Percentiles rank a stretch among this genome's conserved stretches.
Evolutionary conservation across 92 coral and sea anemone genomes (phyloP).

Genomic region (Porites rus): DNA sequence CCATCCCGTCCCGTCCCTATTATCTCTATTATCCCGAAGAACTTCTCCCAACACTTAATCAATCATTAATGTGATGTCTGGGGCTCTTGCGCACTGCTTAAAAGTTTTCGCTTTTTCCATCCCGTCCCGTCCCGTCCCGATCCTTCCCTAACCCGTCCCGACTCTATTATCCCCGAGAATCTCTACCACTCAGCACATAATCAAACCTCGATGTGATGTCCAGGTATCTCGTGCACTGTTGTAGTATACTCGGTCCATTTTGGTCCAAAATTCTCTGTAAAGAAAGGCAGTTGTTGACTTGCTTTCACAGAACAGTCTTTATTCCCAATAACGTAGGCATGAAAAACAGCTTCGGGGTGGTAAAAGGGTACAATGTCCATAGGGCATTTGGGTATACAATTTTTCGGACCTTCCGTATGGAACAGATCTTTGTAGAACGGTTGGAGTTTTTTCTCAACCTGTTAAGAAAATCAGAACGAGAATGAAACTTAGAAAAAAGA

Average conservation of each 20-base stretch:
- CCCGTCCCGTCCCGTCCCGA: too few relatives aligned
- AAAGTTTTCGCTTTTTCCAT: too few relatives aligned
- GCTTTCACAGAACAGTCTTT: constrained; percentile 24
- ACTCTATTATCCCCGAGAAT: too few relatives aligned
- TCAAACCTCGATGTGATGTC: constrained; percentile 90
- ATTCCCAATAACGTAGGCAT: constrained; percentile 39
- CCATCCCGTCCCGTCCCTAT: too few relatives aligned
- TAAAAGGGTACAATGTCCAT: constrained; percentile 48
- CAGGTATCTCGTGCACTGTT: constrained; percentile 88
- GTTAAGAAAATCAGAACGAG: background rate
- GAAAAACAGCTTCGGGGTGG: constrained; percentile 59
- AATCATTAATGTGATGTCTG: too few relatives aligned
- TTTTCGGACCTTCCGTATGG: constrained; percentile 77
- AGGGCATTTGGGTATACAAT: constrained; percentile 65
- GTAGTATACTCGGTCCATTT: constrained; percentile 85
- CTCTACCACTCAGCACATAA: too few relatives aligned
- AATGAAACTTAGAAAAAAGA: background rate
- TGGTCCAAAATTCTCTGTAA: constrained; percentile 86
- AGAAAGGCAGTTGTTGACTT: constrained; percentile 74
- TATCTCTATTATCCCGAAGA: too few relatives aligned
- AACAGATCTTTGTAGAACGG: constrained; percentile 59
- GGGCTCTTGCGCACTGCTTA: too few relatives aligned
- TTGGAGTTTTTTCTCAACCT: constrained; percentile 42
- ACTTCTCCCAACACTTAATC: too few relatives aligned
- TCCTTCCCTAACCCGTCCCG: too few relatives aligned